Evolutionary conservation across 2,888 invertebrate species (phyloP).

Genomic region (Tachina lurida): DNA sequence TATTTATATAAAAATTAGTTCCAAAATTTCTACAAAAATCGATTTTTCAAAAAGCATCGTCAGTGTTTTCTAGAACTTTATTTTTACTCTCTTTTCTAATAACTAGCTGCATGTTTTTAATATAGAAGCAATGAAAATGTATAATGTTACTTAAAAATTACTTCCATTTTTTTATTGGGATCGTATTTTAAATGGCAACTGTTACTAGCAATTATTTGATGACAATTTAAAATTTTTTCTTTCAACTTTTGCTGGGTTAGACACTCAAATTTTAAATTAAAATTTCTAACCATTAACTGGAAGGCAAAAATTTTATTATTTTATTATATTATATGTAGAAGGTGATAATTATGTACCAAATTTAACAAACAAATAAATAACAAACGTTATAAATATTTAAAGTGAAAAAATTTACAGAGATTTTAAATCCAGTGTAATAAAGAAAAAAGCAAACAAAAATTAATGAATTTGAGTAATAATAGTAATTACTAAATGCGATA

Average conservation of each 20-base stretch:
- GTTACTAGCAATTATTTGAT: too few relatives aligned
- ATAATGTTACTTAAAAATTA: too few relatives aligned
- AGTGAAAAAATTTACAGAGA: neutral
- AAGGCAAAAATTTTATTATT: constrained; percentile 10
- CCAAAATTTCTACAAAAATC: too few relatives aligned
- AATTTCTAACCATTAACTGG: constrained; percentile 18
- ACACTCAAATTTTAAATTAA: neutral
- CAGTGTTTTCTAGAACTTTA: too few relatives aligned
- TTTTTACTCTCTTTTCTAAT: too few relatives aligned
- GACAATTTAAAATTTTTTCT: too few relatives aligned
- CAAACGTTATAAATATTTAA: constrained; percentile 7
- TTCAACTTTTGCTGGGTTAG: constrained; percentile 12
- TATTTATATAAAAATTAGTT: too few relatives aligned
- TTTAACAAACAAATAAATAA: constrained; percentile 45
- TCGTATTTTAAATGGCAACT: too few relatives aligned
- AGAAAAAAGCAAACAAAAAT: constrained; percentile 15
- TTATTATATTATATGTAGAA: constrained; percentile 5
- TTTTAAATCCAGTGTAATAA: neutral
- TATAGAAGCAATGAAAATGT: too few relatives aligned
- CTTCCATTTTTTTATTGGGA: too few relatives aligned
- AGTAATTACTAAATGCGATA: neutral
- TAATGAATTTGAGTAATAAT: constrained; percentile 29
- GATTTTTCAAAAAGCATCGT: too few relatives aligned
- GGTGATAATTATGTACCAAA: constrained; percentile 49
- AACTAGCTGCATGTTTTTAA: too few relatives aligned